phyloP scores from a whole-genome alignment of 2,797 vertebrate genomes.

The Rhinogobio ventralis region DNA sequence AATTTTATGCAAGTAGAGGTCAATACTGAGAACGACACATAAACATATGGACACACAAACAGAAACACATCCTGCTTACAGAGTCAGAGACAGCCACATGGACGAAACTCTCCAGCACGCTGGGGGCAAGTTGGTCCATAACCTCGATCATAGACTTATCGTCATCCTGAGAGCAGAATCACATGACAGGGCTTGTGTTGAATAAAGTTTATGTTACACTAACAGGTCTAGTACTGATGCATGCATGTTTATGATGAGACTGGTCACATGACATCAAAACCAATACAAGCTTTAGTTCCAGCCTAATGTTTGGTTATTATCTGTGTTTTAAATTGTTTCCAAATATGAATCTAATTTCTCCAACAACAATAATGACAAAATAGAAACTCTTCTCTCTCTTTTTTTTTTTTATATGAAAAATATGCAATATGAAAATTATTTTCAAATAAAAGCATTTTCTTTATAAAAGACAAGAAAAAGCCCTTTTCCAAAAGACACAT shows the following conservation, averaged over 20 bases:
- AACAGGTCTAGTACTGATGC: neutral
- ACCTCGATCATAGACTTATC: constrained; percentile 99
- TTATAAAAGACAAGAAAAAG: too few species aligned
- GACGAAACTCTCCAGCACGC: constrained; percentile 96
- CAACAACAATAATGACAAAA: neutral
- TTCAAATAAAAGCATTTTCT: too few species aligned
- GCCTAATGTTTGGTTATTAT: neutral
- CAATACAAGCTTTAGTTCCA: neutral
- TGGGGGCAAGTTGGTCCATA: constrained; percentile 97
- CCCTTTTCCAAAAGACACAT: too few species aligned
- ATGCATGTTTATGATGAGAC: neutral
- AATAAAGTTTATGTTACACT: constrained; percentile 1
- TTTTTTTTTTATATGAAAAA: too few species aligned
- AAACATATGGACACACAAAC: constrained; percentile 11
- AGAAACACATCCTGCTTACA: constrained; percentile 77
- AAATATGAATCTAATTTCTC: neutral
- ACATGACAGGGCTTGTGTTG: constrained; percentile 5
- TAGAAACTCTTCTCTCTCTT: neutral
- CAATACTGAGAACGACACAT: neutral
- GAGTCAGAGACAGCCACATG: constrained; percentile 96
- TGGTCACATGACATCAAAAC: neutral
- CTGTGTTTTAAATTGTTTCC: neutral
- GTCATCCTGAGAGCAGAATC: constrained; percentile 83
- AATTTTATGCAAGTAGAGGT: neutral
- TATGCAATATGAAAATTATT: too few species aligned